phyloP scores from a whole-genome alignment of 2,113 vertebrate genomes.

The Corythornis cristatus region DNA sequence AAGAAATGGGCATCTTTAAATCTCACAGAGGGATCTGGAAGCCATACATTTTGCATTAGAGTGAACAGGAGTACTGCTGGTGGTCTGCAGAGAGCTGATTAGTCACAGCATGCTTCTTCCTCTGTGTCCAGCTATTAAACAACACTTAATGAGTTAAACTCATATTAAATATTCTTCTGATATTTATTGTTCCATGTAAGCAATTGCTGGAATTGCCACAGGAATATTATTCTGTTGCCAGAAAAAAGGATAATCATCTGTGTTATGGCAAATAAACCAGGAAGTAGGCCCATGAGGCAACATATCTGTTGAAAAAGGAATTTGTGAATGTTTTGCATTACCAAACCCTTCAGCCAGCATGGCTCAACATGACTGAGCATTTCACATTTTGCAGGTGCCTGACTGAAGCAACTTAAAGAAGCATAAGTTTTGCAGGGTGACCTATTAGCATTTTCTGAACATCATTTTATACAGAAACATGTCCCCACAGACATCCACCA shows the following conservation, averaged over 20 bases:
- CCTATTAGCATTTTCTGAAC: neutral
- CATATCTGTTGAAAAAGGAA: neutral
- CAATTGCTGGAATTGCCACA: neutral
- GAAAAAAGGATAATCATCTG: neutral
- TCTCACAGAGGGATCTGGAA: neutral
- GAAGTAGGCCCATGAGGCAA: neutral
- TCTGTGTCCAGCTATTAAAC: constrained; percentile 1
- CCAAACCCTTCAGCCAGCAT: neutral
- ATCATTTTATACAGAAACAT: neutral
- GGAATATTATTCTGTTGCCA: neutral
- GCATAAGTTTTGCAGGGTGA: neutral
- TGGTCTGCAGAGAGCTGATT: neutral
- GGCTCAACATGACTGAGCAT: neutral
- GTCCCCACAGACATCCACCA: neutral
- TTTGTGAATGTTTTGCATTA: neutral
- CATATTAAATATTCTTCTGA: neutral
- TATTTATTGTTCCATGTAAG: constrained; percentile 17
- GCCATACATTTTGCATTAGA: neutral
- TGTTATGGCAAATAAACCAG: neutral
- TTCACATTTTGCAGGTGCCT: neutral
- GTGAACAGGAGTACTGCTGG: neutral
- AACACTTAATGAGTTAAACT: constrained; percentile 6
- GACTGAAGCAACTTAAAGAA: neutral
- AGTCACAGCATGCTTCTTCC: neutral
- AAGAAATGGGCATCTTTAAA: neutral